Evolutionary conservation across 2,888 invertebrate species (phyloP), one percentile per base, ranked within the genome.

Genomic region (Synergus itoensis): DNA sequence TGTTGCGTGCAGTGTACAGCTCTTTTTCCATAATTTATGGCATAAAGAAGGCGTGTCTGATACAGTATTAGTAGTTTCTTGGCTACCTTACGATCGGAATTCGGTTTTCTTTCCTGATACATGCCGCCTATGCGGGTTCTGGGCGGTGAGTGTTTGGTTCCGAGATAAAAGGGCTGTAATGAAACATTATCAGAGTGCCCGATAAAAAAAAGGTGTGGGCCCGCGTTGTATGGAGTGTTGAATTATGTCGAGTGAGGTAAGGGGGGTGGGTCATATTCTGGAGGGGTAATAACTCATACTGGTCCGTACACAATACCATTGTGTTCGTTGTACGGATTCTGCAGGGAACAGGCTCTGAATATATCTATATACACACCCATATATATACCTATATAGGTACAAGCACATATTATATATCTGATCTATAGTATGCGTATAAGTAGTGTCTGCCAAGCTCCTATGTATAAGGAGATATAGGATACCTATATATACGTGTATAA

Each of bases 301-400:
- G 87, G 87, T 87, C 87, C 88, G 87, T 86, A 87, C 90, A 91
- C 91, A 91, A 91, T 91, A 89, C 90, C 89, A 90, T 90, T 91
- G 90, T 90, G 88, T 86, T 89, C 88, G 88, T 88, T 87, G 88
- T 89, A 88, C 87, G 88, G 90, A 90, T 90, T 89, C 91, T 91
- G 89, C 87, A 86, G 87, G 85, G 89, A 91, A 88, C 91, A 89
- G 90, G 85, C 85, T 84, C 82, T 79, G 80, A 81, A 81, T 82
- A 80, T 82, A 83, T 82, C 81, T 77, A 65, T 62, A 81, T 80
- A 80, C 76, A 48, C 5, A 48, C 16, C 16, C 8, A n/a, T 53
- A n/a, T n/a, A n/a, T 53, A 53, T 53, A n/a, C 2, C n/a, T 53
- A 53, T 53, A 53, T 60, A 60, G 60, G 48, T 48, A 16, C 48